phyloP scores from a whole-genome alignment of 2,113 vertebrate genomes.

The Aplodontia rufa region DNA sequence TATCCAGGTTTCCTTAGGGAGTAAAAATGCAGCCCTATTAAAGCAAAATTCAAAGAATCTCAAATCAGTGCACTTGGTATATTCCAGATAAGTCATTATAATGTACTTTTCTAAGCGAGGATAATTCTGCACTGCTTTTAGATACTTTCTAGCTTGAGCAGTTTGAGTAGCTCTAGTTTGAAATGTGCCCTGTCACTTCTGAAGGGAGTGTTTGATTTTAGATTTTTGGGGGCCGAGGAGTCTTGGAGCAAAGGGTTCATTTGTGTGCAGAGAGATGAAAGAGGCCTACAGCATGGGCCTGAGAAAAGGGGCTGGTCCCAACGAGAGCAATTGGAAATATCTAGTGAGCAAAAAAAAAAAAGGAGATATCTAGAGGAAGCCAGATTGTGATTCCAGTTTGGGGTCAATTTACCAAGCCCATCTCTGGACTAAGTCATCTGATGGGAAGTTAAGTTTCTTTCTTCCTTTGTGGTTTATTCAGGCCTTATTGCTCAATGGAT shows the following conservation, averaged over 20 bases:
- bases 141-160: not conserved
- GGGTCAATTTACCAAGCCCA: not conserved
- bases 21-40: conserved; percentile 42
- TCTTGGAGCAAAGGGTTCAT: not conserved
- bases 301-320: not conserved
- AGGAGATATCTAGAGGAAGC: not conserved
- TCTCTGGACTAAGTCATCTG: not conserved
- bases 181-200: conserved; percentile 35
- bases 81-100: conserved; percentile 6
- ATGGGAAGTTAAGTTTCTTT: not conserved
- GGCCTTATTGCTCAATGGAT: conserved; percentile 94
- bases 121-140: conserved; percentile 30
- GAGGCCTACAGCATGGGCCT: not conserved
- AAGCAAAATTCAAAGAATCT: conserved; percentile 16
- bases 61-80: not conserved
- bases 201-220: conserved; percentile 45
- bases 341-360: not conserved
- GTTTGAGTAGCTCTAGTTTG: not conserved
- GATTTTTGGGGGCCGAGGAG: not conserved
- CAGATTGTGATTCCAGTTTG: not conserved
- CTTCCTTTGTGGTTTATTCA: conserved; percentile 75
- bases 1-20: not conserved
- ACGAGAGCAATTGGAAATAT: not conserved
- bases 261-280: not conserved
- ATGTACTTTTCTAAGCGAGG: not conserved